A percentile compares a stretch with the other conserved stretches of the same genome.
phyloP scores from a whole-genome alignment of 2,888 invertebrate species.

The Stomorhina lunata region DNA sequence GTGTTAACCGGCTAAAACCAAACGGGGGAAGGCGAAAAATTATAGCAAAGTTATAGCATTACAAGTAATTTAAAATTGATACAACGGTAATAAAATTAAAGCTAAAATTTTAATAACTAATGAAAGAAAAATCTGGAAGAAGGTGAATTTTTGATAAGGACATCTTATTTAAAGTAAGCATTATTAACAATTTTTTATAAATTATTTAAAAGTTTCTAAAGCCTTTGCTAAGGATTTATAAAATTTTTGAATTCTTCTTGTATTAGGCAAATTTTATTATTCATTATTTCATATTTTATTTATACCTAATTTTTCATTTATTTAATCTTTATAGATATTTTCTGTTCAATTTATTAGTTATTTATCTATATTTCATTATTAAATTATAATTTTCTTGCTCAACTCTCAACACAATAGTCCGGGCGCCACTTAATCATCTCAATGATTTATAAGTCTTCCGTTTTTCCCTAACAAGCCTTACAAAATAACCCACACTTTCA shows the following conservation, averaged over 20 bases:
- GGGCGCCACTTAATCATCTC: slow-evolving; percentile 65
- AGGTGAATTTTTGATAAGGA: neutral
- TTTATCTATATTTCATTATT: slow-evolving; percentile 50
- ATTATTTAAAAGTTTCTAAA: neutral
- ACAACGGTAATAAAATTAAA: neutral
- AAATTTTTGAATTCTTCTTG: neutral
- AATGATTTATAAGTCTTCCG: slow-evolving; percentile 64
- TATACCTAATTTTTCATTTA: too few relatives aligned
- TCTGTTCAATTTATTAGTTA: neutral
- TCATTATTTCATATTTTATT: too few relatives aligned
- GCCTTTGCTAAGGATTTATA: neutral
- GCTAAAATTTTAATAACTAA: slow-evolving; percentile 33
- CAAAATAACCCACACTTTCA: neutral
- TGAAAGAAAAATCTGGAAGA: neutral
- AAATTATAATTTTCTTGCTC: slow-evolving; percentile 57
- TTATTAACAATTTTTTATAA: neutral
- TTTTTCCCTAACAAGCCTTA: neutral
- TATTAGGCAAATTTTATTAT: neutral
- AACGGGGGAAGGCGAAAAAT: neutral
- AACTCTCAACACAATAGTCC: neutral
- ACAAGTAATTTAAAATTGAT: slow-evolving; percentile 46
- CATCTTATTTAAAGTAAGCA: neutral
- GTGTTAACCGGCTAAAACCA: neutral
- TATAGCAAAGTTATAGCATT: neutral
- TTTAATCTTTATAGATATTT: neutral